A percentile compares a stretch with the other conserved stretches of the same genome.
These are phyloP conservation scores for Crambe crambe DNA, from an alignment of 37 sponge, comb jelly and placozoan species.

Conservation along the genomic window DNA sequence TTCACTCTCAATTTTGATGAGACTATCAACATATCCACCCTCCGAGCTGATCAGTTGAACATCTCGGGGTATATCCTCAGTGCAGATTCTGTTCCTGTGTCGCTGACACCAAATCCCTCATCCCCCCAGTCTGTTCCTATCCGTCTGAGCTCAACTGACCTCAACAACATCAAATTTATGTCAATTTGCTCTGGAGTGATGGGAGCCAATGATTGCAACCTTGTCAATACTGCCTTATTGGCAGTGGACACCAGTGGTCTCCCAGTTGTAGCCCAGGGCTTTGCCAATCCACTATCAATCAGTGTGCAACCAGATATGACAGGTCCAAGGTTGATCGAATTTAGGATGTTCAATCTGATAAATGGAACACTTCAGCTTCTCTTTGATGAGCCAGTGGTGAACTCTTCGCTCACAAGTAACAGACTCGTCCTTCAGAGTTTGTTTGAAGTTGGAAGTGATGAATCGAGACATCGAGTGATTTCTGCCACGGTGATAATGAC, in stretches of 20 bases:
- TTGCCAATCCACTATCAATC: slow-evolving; percentile 40
- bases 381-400: slow-evolving; percentile 81
- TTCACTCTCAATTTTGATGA: slow-evolving; percentile 74
- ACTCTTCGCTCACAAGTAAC: slow-evolving; percentile 27
- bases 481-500: background rate
- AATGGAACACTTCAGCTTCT: slow-evolving; percentile 50
- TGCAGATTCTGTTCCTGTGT: slow-evolving; percentile 34
- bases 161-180: slow-evolving; percentile 54
- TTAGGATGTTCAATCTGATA: slow-evolving; percentile 69
- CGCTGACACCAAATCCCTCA: background rate
- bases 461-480: slow-evolving; percentile 16
- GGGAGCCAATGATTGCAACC: slow-evolving; percentile 29
- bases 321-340: slow-evolving; percentile 64
- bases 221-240: slow-evolving; percentile 52
- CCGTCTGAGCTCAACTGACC: slow-evolving; percentile 34
- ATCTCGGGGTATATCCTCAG: slow-evolving; percentile 13
- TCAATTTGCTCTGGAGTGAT: slow-evolving; percentile 42
- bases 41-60: slow-evolving; percentile 37
- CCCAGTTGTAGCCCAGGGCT: slow-evolving; percentile 39
- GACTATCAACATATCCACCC: slow-evolving; percentile 46
- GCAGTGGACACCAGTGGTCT: slow-evolving; percentile 37
- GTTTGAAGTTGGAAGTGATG: slow-evolving; percentile 14
- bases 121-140: slow-evolving; percentile 28
- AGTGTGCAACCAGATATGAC: slow-evolving; percentile 52
- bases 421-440: slow-evolving; percentile 59